Evolutionary conservation across 1,140 invertebrate genomes (phyloP).

Genomic region (Dolichoris vasculosae): DNA sequence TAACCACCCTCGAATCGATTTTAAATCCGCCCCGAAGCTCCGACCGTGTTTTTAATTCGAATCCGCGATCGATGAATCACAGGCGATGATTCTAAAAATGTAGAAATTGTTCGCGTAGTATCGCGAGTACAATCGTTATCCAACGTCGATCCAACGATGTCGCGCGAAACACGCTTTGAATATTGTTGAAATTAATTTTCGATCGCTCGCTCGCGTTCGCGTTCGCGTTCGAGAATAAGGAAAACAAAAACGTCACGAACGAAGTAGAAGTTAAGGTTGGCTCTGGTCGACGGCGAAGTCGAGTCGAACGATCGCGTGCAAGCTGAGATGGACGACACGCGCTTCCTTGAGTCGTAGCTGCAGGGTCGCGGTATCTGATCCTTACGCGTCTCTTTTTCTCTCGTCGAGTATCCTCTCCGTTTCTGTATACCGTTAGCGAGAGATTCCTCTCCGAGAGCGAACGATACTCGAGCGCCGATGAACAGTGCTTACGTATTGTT

Average conservation of each 20-base stretch:
- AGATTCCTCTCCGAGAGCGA: neutral
- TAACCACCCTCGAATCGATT: neutral
- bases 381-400: constrained; percentile 27
- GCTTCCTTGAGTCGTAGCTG: neutral
- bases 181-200: no score
- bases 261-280: neutral
- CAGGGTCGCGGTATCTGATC: constrained; percentile 41
- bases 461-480: neutral
- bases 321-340: constrained; percentile 48
- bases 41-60: constrained; percentile 16
- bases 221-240: neutral
- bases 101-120: neutral
- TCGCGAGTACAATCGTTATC: no score
- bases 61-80: no score
- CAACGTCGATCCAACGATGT: no score
- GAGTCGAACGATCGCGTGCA: constrained; percentile 31
- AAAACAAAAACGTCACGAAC: neutral
- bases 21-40: constrained; percentile 36
- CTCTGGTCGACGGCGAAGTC: no score
- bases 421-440: constrained; percentile 54
- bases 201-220: no score
- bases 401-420: constrained; percentile 50
- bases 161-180: no score
- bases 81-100: no score
- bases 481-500: neutral